These are phyloP conservation scores for Pionites leucogaster DNA, from an alignment of 2,113 vertebrate species.

Conservation along the genomic window DNA sequence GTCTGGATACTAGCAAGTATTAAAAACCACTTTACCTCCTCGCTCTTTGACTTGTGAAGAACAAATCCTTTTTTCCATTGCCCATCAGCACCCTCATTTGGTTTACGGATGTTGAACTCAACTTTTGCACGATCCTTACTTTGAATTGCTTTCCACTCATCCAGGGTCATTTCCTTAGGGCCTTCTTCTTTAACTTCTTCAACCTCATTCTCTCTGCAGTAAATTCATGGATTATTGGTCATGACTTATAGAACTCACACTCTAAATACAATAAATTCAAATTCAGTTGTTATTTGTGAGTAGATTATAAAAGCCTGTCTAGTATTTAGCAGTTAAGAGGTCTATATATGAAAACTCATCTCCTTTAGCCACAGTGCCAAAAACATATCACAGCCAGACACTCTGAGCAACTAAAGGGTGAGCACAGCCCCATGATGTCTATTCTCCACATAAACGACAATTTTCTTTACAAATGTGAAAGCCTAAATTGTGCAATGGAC, in stretches of 20 bases:
- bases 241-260: background rate
- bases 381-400: background rate
- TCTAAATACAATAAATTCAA: background rate
- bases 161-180: constrained; percentile 98
- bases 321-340: background rate
- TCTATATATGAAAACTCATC: background rate
- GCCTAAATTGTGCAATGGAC: background rate
- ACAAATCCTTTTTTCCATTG: constrained; percentile 98
- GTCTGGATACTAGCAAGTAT: background rate
- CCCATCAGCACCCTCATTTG: constrained; percentile 94
- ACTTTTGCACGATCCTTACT: constrained; percentile 96
- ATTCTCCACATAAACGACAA: background rate
- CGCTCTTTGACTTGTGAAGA: constrained; percentile 97
- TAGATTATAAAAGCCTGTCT: background rate
- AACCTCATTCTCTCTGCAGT: constrained; percentile 88
- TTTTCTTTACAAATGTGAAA: background rate
- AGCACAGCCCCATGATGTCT: background rate
- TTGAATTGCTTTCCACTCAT: constrained; percentile 99
- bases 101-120: constrained; percentile 98
- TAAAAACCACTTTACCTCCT: constrained; percentile 82
- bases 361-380: background rate
- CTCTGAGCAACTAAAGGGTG: background rate
- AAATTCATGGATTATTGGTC: background rate
- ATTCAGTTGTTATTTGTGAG: background rate
- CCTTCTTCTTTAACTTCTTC: constrained; percentile 97